phyloP scores from a whole-genome alignment of 2,888 invertebrate species.

The Conistra vaccinii region DNA sequence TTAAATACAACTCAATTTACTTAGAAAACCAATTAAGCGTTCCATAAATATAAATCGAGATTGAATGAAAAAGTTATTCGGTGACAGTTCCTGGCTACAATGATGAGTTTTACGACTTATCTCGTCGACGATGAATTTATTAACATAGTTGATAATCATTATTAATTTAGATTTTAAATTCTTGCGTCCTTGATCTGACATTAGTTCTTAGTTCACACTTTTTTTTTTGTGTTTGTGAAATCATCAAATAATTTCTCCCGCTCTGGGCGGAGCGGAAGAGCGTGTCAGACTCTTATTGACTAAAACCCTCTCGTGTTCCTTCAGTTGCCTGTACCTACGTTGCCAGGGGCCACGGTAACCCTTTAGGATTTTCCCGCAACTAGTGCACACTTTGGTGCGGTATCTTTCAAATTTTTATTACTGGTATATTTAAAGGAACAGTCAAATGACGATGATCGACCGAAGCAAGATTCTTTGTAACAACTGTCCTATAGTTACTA shows the following conservation, averaged over 20 bases:
- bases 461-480: neutral
- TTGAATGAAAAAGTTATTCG: neutral
- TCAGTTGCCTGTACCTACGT: no score
- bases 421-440: no score
- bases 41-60: neutral
- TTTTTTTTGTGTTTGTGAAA: no score
- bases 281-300: no score
- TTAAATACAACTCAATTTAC: neutral
- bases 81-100: neutral
- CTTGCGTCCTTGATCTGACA: neutral
- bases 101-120: neutral
- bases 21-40: neutral
- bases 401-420: neutral
- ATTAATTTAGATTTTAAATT: neutral
- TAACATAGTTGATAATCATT: neutral
- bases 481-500: neutral
- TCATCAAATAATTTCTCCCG: no score
- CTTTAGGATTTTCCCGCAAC: no score
- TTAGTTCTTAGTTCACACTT: no score
- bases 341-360: no score
- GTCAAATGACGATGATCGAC: neutral
- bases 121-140: conserved; percentile 8
- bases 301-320: no score
- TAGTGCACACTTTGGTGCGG: no score
- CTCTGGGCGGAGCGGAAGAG: no score